Percentiles rank a stretch among this genome's conserved stretches.
Evolutionary conservation across 1,140 invertebrate species (phyloP).

Genomic region (Lasioglossum baleicum): DNA sequence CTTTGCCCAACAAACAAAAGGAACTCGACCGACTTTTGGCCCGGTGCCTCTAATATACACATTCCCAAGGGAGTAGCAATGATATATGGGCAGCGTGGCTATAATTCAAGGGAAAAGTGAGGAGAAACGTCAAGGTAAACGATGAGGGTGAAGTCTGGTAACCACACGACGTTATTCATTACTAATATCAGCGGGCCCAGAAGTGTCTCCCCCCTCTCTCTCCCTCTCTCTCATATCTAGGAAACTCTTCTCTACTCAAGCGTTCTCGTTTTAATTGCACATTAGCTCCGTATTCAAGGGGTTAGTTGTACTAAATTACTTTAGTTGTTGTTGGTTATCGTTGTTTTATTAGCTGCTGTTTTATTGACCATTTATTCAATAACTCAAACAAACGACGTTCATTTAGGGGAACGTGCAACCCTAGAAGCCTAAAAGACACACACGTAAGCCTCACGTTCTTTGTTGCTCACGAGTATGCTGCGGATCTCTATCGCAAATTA

Average conservation of each 20-base stretch:
- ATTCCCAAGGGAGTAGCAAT: slow-evolving; percentile 6
- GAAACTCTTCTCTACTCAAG: background rate
- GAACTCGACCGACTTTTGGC: slow-evolving; percentile 13
- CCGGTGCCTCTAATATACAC: slow-evolving; percentile 15
- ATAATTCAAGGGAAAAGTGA: slow-evolving; percentile 35
- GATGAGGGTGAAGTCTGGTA: slow-evolving; percentile 31
- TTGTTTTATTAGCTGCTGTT: no score
- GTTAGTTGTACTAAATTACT: background rate
- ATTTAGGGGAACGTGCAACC: no score
- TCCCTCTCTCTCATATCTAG: background rate
- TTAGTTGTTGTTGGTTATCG: no score
- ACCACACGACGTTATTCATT: slow-evolving; percentile 35
- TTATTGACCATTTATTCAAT: no score
- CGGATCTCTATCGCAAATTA: no score
- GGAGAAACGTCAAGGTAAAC: slow-evolving; percentile 30
- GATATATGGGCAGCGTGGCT: slow-evolving; percentile 2
- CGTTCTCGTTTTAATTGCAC: slow-evolving; percentile 32
- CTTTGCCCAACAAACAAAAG: background rate
- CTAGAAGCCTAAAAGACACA: no score
- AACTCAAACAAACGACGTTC: no score
- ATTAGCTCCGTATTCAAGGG: background rate
- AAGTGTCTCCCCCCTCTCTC: background rate
- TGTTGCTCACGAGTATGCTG: no score
- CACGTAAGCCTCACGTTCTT: no score
- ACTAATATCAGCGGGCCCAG: slow-evolving; percentile 33